Evolutionary conservation across 2,113 vertebrate species (phyloP), one percentile per base, ranked within the genome.

Genomic region (Leptobrachium ailaonicum): DNA sequence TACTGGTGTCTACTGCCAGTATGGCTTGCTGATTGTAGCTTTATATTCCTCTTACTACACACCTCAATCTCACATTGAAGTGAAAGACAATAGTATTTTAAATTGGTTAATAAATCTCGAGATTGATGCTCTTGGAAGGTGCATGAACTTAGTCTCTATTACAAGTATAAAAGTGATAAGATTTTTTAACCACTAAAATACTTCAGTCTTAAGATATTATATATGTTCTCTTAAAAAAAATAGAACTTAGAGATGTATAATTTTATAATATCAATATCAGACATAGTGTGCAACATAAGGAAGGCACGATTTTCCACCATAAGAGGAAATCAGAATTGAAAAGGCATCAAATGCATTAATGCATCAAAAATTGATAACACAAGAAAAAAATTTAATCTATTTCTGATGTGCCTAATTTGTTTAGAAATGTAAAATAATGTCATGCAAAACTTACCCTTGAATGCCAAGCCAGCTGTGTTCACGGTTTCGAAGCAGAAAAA

Each of bases 91-190:
- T 97, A 95, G 94, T 97, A 93, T 95, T 96, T 95, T 95, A 96
- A 97, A 98, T 98, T 98, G 97, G 92, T 95, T 98, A 96, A 98
- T 98, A 97, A 97, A 98, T 98, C 96, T 96, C 93, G 56, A 90
- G 93, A 92, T 92, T 90, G 91, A 95, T 92, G 93, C 93, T 87
- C 91, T 94, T 91, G 87, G 91, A 95, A 95, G 91, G 91, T 89
- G 88, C 83, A 80, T 90, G 86, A 92, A 92, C 92, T 95, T 92
- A 91, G 90, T 94, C 94, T 95, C 93, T 94, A 95, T 94, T 92
- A 94, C 90, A 87, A 76, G 87, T 88, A 89, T 89, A 89, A 92
- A 91, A 91, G 87, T 87, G 89, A 87, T 88, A 87, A 89, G 89
- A 88, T 90, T 93, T 90, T 93, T 90, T 90, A 90, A 90, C 90